Percentiles rank a stretch among this genome's conserved stretches.
phyloP scores from a whole-genome alignment of 2,888 invertebrate genomes.

The Mimas tiliae region DNA sequence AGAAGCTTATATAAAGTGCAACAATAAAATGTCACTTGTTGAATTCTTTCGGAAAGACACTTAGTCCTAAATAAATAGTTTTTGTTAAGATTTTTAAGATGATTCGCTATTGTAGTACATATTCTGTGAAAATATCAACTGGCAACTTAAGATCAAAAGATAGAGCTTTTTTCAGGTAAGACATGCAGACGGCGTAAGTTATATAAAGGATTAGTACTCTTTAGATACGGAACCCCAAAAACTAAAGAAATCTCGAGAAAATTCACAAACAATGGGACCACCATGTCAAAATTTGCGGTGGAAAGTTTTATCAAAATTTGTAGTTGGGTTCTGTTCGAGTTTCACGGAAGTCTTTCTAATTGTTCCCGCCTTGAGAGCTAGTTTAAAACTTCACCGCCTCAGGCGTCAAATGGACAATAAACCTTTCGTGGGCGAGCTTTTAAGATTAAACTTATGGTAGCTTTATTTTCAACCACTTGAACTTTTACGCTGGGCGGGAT shows the following conservation, averaged over 20 bases:
- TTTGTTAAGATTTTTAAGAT: too few species aligned
- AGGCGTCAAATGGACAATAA: conserved; percentile 36
- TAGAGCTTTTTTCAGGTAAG: too few species aligned
- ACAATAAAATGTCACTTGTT: too few species aligned
- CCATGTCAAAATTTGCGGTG: neutral
- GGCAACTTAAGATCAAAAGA: too few species aligned
- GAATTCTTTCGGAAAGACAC: too few species aligned
- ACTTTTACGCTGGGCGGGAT: conserved; percentile 26
- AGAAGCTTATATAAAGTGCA: too few species aligned
- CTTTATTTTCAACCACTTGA: conserved; percentile 33
- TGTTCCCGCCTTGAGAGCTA: conserved; percentile 22
- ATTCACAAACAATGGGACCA: neutral
- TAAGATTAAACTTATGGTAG: conserved; percentile 35
- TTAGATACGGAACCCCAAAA: too few species aligned
- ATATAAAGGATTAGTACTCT: too few species aligned
- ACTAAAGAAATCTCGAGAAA: neutral
- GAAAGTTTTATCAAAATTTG: conserved; percentile 3
- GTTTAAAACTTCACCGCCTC: conserved; percentile 23
- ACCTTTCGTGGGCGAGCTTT: conserved; percentile 26
- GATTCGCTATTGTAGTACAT: too few species aligned
- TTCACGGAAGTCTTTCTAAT: conserved; percentile 7
- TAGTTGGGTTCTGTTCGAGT: neutral
- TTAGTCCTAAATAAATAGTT: too few species aligned
- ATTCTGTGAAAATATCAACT: too few species aligned
- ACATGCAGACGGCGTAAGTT: too few species aligned